Evolutionary conservation across 2,113 vertebrate species (phyloP).

Genomic region (Nanger granti): DNA sequence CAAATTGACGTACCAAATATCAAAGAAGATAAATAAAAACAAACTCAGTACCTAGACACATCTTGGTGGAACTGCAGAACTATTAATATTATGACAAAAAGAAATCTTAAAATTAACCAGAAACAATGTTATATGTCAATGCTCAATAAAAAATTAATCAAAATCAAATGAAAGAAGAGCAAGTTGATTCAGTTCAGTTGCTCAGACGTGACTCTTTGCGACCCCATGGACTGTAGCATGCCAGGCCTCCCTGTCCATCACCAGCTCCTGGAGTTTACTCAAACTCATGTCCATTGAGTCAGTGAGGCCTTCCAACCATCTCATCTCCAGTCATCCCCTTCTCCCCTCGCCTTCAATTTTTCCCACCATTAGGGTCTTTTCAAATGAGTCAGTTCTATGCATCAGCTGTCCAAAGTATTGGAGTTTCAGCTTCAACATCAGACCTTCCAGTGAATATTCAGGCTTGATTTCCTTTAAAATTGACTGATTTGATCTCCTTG

Average conservation of each 20-base stretch:
- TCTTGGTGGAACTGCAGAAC: neutral
- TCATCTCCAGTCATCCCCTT: too few relatives aligned
- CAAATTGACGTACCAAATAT: neutral
- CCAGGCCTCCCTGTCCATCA: neutral
- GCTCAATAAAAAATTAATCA: neutral
- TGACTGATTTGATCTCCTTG: too few relatives aligned
- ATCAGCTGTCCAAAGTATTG: too few relatives aligned
- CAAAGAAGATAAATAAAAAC: neutral
- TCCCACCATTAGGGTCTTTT: too few relatives aligned
- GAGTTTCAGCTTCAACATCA: too few relatives aligned
- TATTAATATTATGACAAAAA: neutral
- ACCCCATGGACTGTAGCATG: too few relatives aligned
- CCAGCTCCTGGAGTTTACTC: neutral
- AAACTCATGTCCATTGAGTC: neutral
- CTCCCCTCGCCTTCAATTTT: too few relatives aligned
- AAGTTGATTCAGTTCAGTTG: neutral
- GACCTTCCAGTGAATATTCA: too few relatives aligned
- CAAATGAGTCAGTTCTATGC: too few relatives aligned
- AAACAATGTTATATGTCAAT: neutral
- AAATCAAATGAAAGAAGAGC: neutral
- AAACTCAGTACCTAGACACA: neutral
- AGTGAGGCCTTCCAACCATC: too few relatives aligned
- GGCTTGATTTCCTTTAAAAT: too few relatives aligned
- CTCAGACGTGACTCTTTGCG: too few relatives aligned
- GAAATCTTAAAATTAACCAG: neutral